A percentile compares a stretch with the other conserved stretches of the same genome.
Evolutionary conservation across 2,797 vertebrate genomes (phyloP).

Genomic region (Spinus olivaceus): DNA sequence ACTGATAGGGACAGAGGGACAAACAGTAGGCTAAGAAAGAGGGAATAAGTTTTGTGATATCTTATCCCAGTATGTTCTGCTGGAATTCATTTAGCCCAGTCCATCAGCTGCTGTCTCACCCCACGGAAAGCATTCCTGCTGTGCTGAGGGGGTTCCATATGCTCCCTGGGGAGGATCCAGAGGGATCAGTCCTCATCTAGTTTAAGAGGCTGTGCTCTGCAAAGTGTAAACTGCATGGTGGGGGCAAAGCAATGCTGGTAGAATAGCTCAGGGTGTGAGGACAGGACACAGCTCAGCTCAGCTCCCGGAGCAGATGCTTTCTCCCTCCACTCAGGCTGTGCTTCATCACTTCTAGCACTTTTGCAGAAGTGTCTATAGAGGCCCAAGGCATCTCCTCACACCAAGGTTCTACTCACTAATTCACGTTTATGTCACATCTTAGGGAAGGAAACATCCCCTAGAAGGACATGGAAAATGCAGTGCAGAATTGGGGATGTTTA

Average conservation of each 20-base stretch:
- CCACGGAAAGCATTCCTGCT: fast-evolving
- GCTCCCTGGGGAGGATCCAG: neutral
- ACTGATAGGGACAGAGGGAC: neutral
- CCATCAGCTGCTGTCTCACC: neutral
- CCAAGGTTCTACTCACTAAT: neutral
- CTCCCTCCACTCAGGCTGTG: neutral
- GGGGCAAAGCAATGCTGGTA: neutral
- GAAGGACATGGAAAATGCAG: neutral
- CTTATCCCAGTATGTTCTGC: neutral
- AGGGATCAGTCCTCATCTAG: neutral
- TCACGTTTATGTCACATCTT: neutral
- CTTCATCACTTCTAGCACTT: neutral
- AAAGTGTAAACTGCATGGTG: neutral
- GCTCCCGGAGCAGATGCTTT: neutral
- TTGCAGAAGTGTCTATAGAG: neutral
- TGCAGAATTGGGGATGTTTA: neutral
- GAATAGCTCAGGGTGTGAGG: neutral
- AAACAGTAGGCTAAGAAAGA: fast-evolving
- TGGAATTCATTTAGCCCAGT: neutral
- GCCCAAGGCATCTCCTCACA: neutral
- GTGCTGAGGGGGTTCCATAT: neutral
- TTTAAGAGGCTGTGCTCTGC: neutral
- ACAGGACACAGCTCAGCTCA: neutral
- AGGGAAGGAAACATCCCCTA: neutral
- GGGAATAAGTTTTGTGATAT: neutral